Evolutionary conservation across 2,888 invertebrate species (phyloP), one percentile per base, ranked within the genome.

Genomic region (Cremastinae sp.): DNA sequence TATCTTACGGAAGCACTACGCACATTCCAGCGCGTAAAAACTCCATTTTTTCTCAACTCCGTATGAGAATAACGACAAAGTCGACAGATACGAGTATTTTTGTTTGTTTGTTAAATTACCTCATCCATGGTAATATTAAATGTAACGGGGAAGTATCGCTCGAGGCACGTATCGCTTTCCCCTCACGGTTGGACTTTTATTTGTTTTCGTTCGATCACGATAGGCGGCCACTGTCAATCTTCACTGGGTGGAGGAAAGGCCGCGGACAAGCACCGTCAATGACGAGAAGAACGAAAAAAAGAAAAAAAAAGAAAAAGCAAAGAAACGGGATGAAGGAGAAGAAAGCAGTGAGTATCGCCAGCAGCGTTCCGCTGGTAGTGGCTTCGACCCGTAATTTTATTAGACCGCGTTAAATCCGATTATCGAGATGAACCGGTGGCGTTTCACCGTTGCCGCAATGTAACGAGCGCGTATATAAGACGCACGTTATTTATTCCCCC

Each of bases 391-490:
- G 74, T 78, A 78, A 78, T 78, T 78, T 78, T 78, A 78, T 78
- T 78, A 78, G 78, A 71, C 72, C 71, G 71, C 74, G 74, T 74
- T 64, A 68, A 76, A 78, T 78, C 74, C 71, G 71, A 78, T 78
- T 78, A 78, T 77, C 76, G 65, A 61, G 75, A 75, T 77, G 73
- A 71, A 62, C 69, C 76, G 80, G 80, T 74, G 78, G 66, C 78
- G 77, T 73, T 79, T 76, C 71, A 65, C 49, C 53, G 38, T 65
- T 22, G 38, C 69, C 54, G 34, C 76, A 53, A 65, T 65, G 53
- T 64, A 45, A 38, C 62, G 20, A 49, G 56, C 49, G 47, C 56
- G 34, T 61, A 53, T 65, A 65, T 38, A 59, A 9, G 58, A 16
- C 38, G 34, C 47, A 9, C 20, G 10, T 47, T 59, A 49, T 20